phyloP scores from a whole-genome alignment of 2,888 invertebrate genomes.

The Amphiduros pacificus region DNA sequence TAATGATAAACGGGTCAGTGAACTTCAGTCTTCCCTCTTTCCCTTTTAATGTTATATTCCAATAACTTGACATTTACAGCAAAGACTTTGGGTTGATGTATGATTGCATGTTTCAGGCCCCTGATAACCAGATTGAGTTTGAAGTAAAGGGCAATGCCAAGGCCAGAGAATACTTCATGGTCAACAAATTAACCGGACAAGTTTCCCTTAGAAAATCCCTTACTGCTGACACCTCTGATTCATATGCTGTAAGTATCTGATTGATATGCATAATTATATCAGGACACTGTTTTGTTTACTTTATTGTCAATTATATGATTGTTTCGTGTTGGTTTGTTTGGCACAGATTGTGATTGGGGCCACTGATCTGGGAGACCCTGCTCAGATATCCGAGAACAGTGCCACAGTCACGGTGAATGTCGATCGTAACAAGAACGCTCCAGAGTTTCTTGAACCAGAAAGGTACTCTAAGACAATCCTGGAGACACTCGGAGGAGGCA shows the following conservation, averaged over 20 bases:
- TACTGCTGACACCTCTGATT: conserved; percentile 17
- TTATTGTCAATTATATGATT: too few species aligned
- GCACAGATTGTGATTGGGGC: conserved; percentile 71
- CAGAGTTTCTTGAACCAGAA: conserved; percentile 25
- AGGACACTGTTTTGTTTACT: too few species aligned
- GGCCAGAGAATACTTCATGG: conserved; percentile 27
- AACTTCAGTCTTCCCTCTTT: too few species aligned
- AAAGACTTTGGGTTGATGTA: too few species aligned
- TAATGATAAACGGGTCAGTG: conserved; percentile 37
- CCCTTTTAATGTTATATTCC: too few species aligned
- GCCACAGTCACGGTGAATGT: conserved; percentile 49
- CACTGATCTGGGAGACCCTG: conserved; percentile 83
- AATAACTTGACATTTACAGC: too few species aligned
- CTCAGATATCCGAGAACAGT: conserved; percentile 75
- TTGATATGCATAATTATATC: too few species aligned
- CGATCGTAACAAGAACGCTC: conserved; percentile 39
- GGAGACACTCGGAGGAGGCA: conserved; percentile 37
- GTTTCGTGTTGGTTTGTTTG: neutral
- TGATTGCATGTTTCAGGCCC: conserved; percentile 18
- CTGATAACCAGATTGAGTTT: conserved; percentile 27
- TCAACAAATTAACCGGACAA: conserved; percentile 23
- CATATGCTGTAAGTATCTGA: conserved; percentile 33
- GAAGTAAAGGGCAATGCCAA: conserved; percentile 19
- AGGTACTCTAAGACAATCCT: conserved; percentile 37
- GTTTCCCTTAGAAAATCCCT: conserved; percentile 18